phyloP scores from a whole-genome alignment of 2,797 vertebrate species.

The Poeciliopsis presidionis region DNA sequence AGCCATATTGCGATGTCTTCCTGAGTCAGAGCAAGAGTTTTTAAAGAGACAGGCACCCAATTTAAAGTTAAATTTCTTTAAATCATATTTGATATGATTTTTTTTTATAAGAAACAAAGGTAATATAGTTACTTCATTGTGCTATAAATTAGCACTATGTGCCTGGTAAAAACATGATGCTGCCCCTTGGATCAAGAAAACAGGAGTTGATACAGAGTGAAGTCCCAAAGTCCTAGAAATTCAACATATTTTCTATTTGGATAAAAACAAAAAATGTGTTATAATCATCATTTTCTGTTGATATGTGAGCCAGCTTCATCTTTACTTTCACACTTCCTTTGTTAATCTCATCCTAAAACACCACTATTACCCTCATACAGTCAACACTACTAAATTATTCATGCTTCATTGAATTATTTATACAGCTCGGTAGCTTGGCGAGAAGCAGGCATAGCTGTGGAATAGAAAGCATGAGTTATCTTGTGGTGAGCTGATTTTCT shows the following conservation, averaged over 20 bases:
- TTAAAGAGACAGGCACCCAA: too few species aligned
- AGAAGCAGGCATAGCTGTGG: neutral
- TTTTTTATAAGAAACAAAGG: too few species aligned
- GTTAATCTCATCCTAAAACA: neutral
- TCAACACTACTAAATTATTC: conserved; percentile 6
- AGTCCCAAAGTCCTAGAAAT: neutral
- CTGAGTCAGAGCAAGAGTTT: too few species aligned
- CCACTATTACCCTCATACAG: neutral
- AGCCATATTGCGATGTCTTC: too few species aligned
- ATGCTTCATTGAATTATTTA: conserved; percentile 1
- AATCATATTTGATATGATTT: too few species aligned
- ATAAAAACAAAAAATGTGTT: neutral
- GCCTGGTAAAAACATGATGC: too few species aligned
- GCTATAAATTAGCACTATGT: too few species aligned
- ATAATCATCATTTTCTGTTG: neutral
- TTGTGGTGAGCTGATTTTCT: neutral
- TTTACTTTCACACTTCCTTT: neutral
- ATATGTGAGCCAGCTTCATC: neutral
- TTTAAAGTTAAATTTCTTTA: too few species aligned
- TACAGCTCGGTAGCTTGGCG: neutral
- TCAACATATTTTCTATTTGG: neutral
- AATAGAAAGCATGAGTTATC: neutral
- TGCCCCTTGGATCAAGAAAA: neutral
- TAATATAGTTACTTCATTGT: too few species aligned
- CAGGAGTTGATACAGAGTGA: neutral